Conservation (phyloP, 2,888 invertebrate genomes). For the Trachelus stipa region DNA sequence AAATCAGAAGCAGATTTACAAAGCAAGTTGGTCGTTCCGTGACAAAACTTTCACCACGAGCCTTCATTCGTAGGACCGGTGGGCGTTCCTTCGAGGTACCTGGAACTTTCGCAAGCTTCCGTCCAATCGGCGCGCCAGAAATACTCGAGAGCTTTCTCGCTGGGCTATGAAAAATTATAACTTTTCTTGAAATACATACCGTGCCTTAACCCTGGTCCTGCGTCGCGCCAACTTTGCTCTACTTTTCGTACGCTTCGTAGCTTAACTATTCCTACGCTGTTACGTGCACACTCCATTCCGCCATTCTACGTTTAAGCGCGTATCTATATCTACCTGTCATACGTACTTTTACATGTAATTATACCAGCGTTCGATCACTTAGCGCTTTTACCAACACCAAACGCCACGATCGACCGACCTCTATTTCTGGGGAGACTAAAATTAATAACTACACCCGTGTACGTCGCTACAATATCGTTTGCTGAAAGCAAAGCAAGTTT, state of each 20-base stretch:
- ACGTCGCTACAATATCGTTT: too few species aligned
- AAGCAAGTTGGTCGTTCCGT: conserved; percentile 16
- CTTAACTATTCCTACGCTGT: not conserved
- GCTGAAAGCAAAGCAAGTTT: too few species aligned
- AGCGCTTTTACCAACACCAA: conserved; percentile 16
- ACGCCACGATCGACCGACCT: not conserved
- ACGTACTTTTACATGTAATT: not conserved
- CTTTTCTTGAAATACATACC: conserved; percentile 43
- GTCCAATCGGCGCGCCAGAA: conserved; percentile 47
- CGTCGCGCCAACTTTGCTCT: conserved; percentile 42
- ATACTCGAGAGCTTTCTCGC: conserved; percentile 4
- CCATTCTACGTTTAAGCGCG: not conserved
- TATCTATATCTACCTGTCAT: not conserved
- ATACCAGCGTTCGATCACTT: conserved; percentile 22
- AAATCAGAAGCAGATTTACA: not conserved
- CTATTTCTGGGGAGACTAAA: not conserved
- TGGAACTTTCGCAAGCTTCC: conserved; percentile 59
- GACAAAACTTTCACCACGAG: conserved; percentile 55
- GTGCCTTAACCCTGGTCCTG: conserved; percentile 22
- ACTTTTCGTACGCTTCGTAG: conserved; percentile 29
- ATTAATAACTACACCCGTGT: too few species aligned
- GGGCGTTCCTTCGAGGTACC: conserved; percentile 58
- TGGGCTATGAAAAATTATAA: conserved; percentile 43
- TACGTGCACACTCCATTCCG: not conserved
- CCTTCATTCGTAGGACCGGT: conserved; percentile 29